Percentiles rank a stretch among this genome's conserved stretches.
phyloP scores from a whole-genome alignment of 2,113 vertebrate genomes.

The Tyto alba region DNA sequence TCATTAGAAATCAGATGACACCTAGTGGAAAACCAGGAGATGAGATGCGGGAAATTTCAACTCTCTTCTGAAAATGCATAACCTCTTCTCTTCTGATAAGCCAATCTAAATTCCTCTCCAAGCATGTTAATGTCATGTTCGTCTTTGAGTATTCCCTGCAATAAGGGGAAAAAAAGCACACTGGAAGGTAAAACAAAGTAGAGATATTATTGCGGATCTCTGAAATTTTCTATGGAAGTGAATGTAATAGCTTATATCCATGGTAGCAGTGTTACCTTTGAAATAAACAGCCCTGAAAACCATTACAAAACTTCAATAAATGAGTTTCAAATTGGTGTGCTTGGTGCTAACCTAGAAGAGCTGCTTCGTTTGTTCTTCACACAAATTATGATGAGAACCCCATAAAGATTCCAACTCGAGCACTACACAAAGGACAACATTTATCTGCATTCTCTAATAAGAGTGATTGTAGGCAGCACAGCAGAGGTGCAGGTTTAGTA shows the following conservation, averaged over 20 bases:
- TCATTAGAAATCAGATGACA: slow-evolving; percentile 36
- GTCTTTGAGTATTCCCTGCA: slow-evolving; percentile 83
- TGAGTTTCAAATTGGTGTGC: neutral
- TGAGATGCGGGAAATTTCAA: slow-evolving; percentile 44
- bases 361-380: neutral
- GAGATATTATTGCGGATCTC: neutral
- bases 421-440: neutral
- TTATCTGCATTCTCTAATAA: neutral
- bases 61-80: slow-evolving; percentile 58
- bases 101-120: slow-evolving; percentile 84
- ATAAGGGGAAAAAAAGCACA: neutral
- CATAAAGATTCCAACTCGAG: fast-evolving
- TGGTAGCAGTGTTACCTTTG: neutral
- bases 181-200: neutral
- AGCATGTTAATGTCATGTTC: slow-evolving; percentile 85
- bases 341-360: neutral
- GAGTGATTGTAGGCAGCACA: neutral
- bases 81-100: slow-evolving; percentile 69
- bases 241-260: neutral
- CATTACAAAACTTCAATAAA: fast-evolving
- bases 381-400: neutral
- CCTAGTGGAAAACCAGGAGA: slow-evolving; percentile 55
- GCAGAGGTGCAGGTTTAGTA: neutral
- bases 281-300: neutral
- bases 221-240: neutral